Conservation (phyloP, 2,888 invertebrate species). For the Ganaspis brasiliensis region DNA sequence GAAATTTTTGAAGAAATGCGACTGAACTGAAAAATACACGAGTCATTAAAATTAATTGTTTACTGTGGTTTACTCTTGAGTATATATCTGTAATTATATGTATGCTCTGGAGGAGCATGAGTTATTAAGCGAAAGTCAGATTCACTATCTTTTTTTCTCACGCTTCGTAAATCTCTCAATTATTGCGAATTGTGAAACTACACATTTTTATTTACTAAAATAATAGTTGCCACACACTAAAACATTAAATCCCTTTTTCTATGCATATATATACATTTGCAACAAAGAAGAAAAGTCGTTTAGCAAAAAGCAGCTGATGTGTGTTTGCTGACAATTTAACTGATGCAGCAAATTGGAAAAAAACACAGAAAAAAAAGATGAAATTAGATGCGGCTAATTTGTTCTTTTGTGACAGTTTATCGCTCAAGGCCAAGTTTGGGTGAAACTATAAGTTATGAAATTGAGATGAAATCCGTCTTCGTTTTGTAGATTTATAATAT, state of each 20-base stretch:
- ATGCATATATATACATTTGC: too few relatives aligned
- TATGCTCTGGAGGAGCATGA: conserved; percentile 16
- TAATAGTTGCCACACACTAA: background rate
- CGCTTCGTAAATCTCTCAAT: conserved; percentile 34
- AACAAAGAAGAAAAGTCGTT: background rate
- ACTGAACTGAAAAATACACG: background rate
- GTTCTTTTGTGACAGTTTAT: too few relatives aligned
- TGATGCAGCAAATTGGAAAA: too few relatives aligned
- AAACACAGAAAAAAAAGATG: too few relatives aligned
- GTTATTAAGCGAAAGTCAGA: conserved; percentile 33
- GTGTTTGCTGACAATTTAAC: too few relatives aligned
- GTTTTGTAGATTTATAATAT: too few relatives aligned
- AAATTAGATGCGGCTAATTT: too few relatives aligned
- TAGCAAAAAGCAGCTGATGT: too few relatives aligned
- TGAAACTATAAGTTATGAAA: too few relatives aligned
- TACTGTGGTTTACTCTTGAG: conserved; percentile 6
- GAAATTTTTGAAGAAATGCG: background rate
- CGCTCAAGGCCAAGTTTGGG: too few relatives aligned
- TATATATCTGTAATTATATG: conserved; percentile 20
- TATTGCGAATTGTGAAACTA: conserved; percentile 40
- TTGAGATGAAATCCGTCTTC: too few relatives aligned
- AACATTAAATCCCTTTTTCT: too few relatives aligned
- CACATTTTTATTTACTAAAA: conserved; percentile 30
- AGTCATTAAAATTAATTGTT: conserved; percentile 39
- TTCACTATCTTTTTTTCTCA: conserved; percentile 39